Evolutionary conservation across 2,888 invertebrate species (phyloP), one percentile per base, ranked within the genome.

Genomic region (Amitus sp.): DNA sequence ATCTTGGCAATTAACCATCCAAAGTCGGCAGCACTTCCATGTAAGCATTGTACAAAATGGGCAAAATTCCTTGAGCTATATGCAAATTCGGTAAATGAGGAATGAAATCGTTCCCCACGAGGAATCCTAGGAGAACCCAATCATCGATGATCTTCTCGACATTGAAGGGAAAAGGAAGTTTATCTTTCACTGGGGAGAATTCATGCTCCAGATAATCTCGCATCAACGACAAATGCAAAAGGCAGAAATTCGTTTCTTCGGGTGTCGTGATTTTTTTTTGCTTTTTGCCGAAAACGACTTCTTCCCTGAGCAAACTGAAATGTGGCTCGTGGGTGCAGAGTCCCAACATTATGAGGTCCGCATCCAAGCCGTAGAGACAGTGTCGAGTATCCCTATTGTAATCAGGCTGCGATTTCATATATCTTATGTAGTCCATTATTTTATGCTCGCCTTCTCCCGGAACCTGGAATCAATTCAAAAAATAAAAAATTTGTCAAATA

Each of bases 101-200:
- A 72, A 99, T 83, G 80, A 99, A 99, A 84, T 99, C 99, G 79
- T 99, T 99, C 45, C 99, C 99, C 48, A 98, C 98, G 83, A 99
- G 99, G 85, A 99, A 99, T 80, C 99, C 99, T 96, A 99, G 97
- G 76, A 90, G 90, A 3, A 92, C 98, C 98, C 98, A 99, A 83
- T 99, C 99, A 78, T 99, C 99, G 12, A 99, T 82, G 0, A 91
- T 96, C 53, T 98, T 85, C 75, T 99, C 99, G 81, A 99, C 94
- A 78, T 96, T 95, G 82, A 95, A 98, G 47, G 88, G 85, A 82
- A 99, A 98, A 2, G 98, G 96, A 33, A 98, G 86, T 12, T 86
- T 85, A 5, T 86, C 84, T 82, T 94, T 93, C 0, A 92, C 92
- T 95, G 98, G 98, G 70, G 84, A 82, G 51, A 98, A 85, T 68